These are phyloP conservation scores for Carollia perspicillata DNA, from an alignment of 2,113 vertebrate genomes.

Conservation along the genomic window DNA sequence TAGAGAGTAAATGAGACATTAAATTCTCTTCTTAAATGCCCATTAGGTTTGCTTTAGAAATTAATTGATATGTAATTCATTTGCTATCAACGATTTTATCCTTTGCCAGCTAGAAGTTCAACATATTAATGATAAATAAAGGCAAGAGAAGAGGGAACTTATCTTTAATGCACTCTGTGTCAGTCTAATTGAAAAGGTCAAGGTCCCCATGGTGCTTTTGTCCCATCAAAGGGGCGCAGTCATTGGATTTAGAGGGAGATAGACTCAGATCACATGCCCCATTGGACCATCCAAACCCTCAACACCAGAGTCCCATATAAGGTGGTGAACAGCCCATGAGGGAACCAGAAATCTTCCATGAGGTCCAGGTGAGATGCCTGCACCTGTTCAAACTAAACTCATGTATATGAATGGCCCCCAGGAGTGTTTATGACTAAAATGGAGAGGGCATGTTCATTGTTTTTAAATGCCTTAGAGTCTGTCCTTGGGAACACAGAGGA, in stretches of 20 bases:
- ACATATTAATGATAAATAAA: conserved; percentile 65
- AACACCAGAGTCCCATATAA: neutral
- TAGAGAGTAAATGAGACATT: conserved; percentile 88
- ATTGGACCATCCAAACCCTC: neutral
- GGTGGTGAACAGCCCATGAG: neutral
- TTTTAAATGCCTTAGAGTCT: neutral
- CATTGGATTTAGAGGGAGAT: neutral
- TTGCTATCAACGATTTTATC: conserved; percentile 80
- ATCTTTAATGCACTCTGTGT: neutral
- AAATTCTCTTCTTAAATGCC: conserved; percentile 86
- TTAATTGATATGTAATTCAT: conserved; percentile 86
- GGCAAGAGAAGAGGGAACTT: neutral
- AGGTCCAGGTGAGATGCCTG: neutral
- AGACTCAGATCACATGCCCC: neutral
- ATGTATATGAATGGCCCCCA: neutral
- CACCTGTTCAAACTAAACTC: neutral
- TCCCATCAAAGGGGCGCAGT: neutral
- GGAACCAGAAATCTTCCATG: neutral
- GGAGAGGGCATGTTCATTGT: neutral
- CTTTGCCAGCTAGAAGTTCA: conserved; percentile 69
- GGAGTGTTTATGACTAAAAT: neutral
- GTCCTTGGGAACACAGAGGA: neutral
- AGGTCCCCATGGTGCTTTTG: neutral
- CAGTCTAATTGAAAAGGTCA: neutral
- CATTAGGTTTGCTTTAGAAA: conserved; percentile 85